These are phyloP conservation scores for Aplysia californica DNA, from an alignment of 1,140 invertebrate species.

Conservation along the genomic window DNA sequence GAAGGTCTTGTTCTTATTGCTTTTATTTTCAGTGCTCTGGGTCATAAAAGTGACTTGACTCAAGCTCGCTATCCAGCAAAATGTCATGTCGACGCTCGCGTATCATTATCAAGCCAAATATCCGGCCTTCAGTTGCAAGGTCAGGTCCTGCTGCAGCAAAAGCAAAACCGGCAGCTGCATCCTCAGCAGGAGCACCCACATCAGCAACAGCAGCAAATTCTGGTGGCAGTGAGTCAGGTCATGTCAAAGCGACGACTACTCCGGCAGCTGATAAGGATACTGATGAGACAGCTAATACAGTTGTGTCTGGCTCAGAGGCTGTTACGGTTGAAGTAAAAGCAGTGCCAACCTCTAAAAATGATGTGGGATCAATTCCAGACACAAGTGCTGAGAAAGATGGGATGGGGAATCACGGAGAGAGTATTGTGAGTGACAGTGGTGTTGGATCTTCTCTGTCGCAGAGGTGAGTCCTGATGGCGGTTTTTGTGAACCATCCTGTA, in stretches of 20 bases:
- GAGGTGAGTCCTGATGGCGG: too few species aligned
- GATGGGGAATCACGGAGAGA: too few species aligned
- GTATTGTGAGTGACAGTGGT: too few species aligned
- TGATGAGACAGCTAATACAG: background rate
- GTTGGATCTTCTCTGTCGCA: too few species aligned
- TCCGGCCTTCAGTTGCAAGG: background rate
- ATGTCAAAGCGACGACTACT: background rate
- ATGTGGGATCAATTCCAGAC: too few species aligned
- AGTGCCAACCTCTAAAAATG: background rate
- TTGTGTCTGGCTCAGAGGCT: background rate
- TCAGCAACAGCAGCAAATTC: background rate
- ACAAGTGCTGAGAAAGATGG: too few species aligned
- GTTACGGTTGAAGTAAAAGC: background rate
- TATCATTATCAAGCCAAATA: conserved; percentile 14
- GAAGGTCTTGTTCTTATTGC: too few species aligned
- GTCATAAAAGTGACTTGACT: too few species aligned
- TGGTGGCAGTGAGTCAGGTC: background rate
- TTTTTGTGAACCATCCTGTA: too few species aligned
- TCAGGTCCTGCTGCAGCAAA: background rate
- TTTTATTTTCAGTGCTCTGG: too few species aligned
- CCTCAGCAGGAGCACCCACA: background rate
- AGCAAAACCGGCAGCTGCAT: background rate
- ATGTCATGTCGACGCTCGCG: background rate
- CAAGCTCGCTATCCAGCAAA: too few species aligned
- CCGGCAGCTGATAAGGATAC: background rate